These are phyloP conservation scores for Mohoua ochrocephala DNA, from an alignment of 2,113 vertebrate genomes.

Conservation along the genomic window DNA sequence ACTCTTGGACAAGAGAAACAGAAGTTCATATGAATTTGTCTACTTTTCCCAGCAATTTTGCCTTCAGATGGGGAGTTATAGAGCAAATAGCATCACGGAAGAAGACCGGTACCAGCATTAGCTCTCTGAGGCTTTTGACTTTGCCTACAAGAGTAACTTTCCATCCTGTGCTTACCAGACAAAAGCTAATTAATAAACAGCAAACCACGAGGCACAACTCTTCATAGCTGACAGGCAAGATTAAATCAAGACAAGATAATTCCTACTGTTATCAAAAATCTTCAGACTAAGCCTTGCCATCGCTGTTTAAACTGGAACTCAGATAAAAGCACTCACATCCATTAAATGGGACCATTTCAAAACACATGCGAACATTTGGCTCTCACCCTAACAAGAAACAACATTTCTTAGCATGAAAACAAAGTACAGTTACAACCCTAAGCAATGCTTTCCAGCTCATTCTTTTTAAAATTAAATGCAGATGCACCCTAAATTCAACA, in stretches of 20 bases:
- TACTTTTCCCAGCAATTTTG: neutral
- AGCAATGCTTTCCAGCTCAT: neutral
- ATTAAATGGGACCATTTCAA: neutral
- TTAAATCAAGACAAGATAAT: neutral
- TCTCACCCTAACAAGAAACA: neutral
- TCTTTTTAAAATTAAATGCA: constrained; percentile 2
- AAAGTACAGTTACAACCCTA: neutral
- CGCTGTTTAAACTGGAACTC: neutral
- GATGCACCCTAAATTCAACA: neutral
- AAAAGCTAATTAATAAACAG: neutral
- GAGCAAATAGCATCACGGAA: neutral
- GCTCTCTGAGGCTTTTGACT: neutral
- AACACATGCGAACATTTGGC: neutral
- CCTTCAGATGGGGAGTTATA: neutral
- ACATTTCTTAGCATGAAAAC: neutral
- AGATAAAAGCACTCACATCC: neutral
- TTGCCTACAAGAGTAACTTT: neutral
- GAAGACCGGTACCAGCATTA: neutral
- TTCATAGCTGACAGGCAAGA: neutral
- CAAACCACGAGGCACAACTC: neutral
- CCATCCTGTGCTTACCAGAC: neutral
- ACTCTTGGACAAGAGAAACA: neutral
- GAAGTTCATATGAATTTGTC: neutral
- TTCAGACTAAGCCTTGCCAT: neutral
- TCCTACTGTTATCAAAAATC: neutral